Evolutionary conservation across 2,888 invertebrate species (phyloP), one percentile per base, ranked within the genome.

Genomic region (Lasioglossum morio): DNA sequence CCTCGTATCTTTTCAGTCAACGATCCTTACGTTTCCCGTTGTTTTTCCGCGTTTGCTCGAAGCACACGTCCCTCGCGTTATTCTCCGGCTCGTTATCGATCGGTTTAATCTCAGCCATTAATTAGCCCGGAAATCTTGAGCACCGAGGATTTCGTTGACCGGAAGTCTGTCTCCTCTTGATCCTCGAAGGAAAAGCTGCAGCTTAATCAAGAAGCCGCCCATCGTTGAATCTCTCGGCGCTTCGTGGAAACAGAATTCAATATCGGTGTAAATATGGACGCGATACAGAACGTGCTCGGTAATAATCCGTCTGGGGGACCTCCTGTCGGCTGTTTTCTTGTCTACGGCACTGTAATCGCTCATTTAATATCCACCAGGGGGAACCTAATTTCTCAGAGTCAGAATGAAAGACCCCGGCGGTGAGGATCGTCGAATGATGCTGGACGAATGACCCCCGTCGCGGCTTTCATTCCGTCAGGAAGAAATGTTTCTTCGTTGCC

Each of bases 321-420:
- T 37, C 70, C 66, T 63, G 76, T 30, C 30, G 69, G 76, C 70
- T 53, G 46, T 48, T 40, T 85, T 60, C 85, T 76, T 66, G 77
- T 81, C 60, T 69, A 53, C 66, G 77, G 66, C 46, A 57, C 70
- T 60, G 77, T 88, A 87, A 90, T 87, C 85, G 60, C 73, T 88
- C 82, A 82, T 90, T 88, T 88, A 87, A 90, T 89, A 87, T 90
- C 88, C 77, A 43, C 40, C 79, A 40, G 60, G 27, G 60, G 27
- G 60, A 16, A 60, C 37, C 72, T 86, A 83, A 88, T 89, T 88
- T 76, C 80, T 79, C n/a, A 3, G 19, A 72, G 74, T 70, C 37
- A 74, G 70, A 73, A 76, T 69, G 74, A 87, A 85, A 84, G 81
- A 82, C 57, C 85, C 77, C 69, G 81, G 14, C 57, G 78, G 72